Evolutionary conservation across 2,797 vertebrate genomes (phyloP).

Genomic region (Phalanger gymnotis): DNA sequence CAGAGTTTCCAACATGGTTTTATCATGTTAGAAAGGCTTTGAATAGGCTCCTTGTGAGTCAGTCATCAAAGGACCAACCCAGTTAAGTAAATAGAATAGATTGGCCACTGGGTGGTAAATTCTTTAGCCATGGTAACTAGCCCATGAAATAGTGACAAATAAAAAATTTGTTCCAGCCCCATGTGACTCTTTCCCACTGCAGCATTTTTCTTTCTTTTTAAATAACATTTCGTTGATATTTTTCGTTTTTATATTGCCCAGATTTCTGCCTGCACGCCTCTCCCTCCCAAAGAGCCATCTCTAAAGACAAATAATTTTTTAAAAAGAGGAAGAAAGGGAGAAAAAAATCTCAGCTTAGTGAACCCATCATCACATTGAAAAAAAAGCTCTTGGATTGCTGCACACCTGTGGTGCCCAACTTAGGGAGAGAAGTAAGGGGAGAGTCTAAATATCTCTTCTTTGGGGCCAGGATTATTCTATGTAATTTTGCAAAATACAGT

Average conservation of each 20-base stretch:
- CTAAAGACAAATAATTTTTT: not conserved
- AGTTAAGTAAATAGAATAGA: not conserved
- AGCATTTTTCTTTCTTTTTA: not conserved
- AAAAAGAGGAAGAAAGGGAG: not conserved
- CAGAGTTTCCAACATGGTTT: not conserved
- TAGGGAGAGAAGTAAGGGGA: not conserved
- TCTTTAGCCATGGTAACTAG: not conserved
- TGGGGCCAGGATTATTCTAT: not conserved
- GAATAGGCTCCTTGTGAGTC: not conserved
- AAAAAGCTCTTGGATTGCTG: not conserved
- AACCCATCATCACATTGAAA: not conserved
- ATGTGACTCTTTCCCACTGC: not conserved
- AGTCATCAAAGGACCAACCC: not conserved
- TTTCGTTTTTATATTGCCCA: not conserved
- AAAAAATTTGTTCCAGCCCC: not conserved
- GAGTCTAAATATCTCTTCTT: not conserved
- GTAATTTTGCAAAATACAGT: not conserved
- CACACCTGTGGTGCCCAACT: not conserved
- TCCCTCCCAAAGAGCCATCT: not conserved
- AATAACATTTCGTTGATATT: not conserved
- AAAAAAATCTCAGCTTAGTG: not conserved
- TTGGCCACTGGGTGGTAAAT: not conserved
- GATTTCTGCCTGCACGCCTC: not conserved
- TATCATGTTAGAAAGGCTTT: not conserved
- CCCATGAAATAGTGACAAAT: not conserved